Evolutionary conservation across 2,113 vertebrate genomes (phyloP).

Genomic region (Apteryx mantelli): DNA sequence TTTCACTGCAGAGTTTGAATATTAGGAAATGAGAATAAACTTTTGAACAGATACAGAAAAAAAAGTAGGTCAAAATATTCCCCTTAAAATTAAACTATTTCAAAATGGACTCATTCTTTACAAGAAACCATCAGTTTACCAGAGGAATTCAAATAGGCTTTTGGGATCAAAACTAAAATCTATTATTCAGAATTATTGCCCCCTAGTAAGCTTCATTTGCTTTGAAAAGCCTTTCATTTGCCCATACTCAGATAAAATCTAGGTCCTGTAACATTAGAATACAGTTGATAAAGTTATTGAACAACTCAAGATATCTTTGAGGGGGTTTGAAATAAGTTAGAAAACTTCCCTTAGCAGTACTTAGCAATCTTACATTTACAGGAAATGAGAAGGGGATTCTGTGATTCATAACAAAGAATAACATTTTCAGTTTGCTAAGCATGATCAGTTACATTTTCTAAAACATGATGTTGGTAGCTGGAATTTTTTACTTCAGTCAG

Average conservation of each 20-base stretch:
- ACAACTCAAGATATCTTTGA: background rate
- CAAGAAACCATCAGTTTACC: background rate
- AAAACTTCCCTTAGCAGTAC: background rate
- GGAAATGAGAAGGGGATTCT: background rate
- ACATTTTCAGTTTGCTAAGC: background rate
- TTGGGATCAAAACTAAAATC: background rate
- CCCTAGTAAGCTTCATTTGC: background rate
- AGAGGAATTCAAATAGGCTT: background rate
- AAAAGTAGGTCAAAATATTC: background rate
- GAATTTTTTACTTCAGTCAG: background rate
- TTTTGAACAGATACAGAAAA: background rate
- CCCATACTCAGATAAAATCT: background rate
- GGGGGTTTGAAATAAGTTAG: background rate
- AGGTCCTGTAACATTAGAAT: background rate
- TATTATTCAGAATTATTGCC: background rate
- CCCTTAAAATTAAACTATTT: background rate
- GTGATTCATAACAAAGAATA: background rate
- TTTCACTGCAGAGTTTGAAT: background rate
- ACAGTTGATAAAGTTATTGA: background rate
- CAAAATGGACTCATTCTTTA: background rate
- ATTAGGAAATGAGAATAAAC: background rate
- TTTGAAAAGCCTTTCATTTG: background rate
- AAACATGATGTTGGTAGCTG: rapidly evolving
- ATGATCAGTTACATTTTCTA: background rate
- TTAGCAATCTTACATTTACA: background rate